Base-by-base conservation (phyloP, 2,888 invertebrate genomes). In the Keiferia lycopersicella region DNA sequence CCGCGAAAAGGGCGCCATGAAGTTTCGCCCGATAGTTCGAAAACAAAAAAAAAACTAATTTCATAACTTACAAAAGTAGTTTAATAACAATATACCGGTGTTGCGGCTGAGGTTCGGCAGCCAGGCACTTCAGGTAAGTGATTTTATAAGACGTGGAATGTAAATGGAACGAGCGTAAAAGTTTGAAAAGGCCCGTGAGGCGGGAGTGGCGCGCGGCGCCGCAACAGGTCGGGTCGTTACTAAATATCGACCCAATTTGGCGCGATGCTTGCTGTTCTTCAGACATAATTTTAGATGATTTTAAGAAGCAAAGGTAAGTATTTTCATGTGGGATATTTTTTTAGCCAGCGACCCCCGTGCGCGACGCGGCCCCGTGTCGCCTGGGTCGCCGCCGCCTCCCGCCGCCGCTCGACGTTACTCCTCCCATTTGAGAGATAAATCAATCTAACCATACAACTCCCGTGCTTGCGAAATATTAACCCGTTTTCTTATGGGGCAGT, bases 191-290 rank as follows among this genome's bases (percentile, higher is more conserved):
- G 30, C 60, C 16, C 8, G 78, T 78, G 80, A 80, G 83, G 78
- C 79, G 80, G 26, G 53, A 53, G 60, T 60, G 50, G 50, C 50
- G 78, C 79, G 81, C 81, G 83, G 77, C 80, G 80, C 76, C 82
- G 86, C 87, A 87, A 87, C 87, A 87, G 86, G 87, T 87, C 82
- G 79, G 76, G 68, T 50, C 75, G 68, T 20, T 20, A 20, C 50
- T 50, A 73, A 75, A 74, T 88, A 87, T 87, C 81, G 87, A 87
- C 83, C 86, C 84, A 62, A 69, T 76, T 78, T 76, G 75, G 8
- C 6, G 58, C 16, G 58, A 58, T 12, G 16, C n/a, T 20, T 22
- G 11, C 10, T 18, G 45, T 16, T 45, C 45, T 45, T 8, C n/a
- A 16, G 6, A n/a, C 7, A 16, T 16, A 16, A 6, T 16, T 45